These are phyloP conservation scores for Rhinoderma darwinii DNA, from an alignment of 2,113 vertebrate genomes.

Conservation along the genomic window DNA sequence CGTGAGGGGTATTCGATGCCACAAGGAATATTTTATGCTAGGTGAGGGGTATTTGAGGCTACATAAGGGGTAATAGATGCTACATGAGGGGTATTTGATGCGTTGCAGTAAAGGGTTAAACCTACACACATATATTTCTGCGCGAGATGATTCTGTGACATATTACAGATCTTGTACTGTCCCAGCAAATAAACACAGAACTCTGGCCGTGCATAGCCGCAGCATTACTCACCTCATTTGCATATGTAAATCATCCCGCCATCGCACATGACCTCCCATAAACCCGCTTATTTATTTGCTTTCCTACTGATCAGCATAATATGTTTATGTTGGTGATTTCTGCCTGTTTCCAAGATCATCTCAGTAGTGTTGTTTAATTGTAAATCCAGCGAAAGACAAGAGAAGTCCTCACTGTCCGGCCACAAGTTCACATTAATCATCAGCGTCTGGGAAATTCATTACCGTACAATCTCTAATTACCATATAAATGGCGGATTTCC, in stretches of 20 bases:
- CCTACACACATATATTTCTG: not conserved
- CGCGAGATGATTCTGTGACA: conserved; percentile 9
- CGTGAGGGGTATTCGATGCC: not conserved
- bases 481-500: not conserved
- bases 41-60: not conserved
- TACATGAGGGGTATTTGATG: too few relatives aligned
- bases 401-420: not conserved
- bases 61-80: too few relatives aligned
- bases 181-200: conserved; percentile 31
- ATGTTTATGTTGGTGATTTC: conserved; percentile 14
- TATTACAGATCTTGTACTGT: conserved; percentile 24
- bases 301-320: conserved; percentile 44
- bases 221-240: conserved; percentile 52
- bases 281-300: conserved; percentile 44
- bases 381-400: not conserved
- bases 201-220: conserved; percentile 19
- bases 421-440: not conserved
- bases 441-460: not conserved
- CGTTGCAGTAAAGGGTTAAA: conserved; percentile 33
- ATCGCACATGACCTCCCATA: conserved; percentile 42
- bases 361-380: not conserved
- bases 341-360: conserved; percentile 5
- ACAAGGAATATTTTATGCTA: not conserved
- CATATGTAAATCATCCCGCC: conserved; percentile 44
- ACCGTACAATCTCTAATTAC: not conserved